Conservation (phyloP, 2,888 invertebrate genomes). For the Dendrolimus pini region DNA sequence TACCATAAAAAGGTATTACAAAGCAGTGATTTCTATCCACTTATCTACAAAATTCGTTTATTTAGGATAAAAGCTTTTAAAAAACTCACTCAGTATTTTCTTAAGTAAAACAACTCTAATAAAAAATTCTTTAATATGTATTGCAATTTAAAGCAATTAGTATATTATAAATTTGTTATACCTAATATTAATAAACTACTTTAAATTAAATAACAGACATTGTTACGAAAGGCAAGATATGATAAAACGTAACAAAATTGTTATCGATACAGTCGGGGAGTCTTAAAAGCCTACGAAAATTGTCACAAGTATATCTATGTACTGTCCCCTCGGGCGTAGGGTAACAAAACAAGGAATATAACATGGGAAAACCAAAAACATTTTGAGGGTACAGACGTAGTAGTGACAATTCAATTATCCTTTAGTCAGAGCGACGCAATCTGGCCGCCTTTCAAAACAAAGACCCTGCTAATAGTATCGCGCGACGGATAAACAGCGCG, state of each 20-base stretch:
- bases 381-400: constrained; percentile 29
- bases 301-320: not conserved
- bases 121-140: not conserved
- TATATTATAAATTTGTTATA: too few species aligned
- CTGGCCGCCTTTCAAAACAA: constrained; percentile 65
- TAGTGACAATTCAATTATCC: constrained; percentile 63
- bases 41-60: not conserved
- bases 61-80: constrained; percentile 4
- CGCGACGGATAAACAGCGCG: constrained; percentile 63
- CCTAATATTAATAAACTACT: too few species aligned
- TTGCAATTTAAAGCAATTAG: too few species aligned
- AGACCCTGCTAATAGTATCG: constrained; percentile 64
- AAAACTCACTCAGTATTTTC: not conserved
- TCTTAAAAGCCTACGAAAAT: not conserved
- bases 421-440: constrained; percentile 53
- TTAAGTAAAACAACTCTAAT: not conserved
- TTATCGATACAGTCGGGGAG: not conserved
- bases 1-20: not conserved
- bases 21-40: not conserved
- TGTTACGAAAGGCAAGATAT: not conserved
- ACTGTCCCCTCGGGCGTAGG: constrained; percentile 1
- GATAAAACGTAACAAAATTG: not conserved
- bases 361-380: constrained; percentile 19
- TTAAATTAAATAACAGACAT: too few species aligned
- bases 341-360: constrained; percentile 8